Base-by-base conservation (phyloP, 2,797 vertebrate species). In the Holocentrus rufus region DNA sequence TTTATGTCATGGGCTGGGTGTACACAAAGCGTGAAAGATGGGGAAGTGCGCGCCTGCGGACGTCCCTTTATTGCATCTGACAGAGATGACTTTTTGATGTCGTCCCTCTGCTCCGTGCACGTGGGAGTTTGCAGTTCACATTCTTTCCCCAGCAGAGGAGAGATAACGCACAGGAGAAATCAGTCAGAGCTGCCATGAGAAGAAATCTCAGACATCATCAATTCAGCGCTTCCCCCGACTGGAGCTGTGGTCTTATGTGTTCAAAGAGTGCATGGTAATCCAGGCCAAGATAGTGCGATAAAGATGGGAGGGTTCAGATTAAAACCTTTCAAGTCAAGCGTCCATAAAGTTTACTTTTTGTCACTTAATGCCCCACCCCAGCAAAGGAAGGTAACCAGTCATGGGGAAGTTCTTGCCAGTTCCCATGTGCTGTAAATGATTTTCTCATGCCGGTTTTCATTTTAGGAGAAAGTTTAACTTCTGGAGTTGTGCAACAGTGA, bases 51-150 rank as follows among this genome's bases (percentile, higher is more conserved):
- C 79, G 65, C 74, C 75, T 65, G 87, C 73, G 82, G 85, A 87
- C 81, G 72, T 82, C 64, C 76, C 80, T 90, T 92, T 86, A 91
- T 90, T 87, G 82, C 86, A 68, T 89, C 88, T 90, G 91, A 92
- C 88, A 87, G 91, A 90, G 85, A 89, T 74, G 65, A 85, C 89
- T 90, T 88, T 91, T 87, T 91, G 91, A 91, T 90, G 88, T 88
- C 86, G 65, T 84, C 77, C 85, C 75, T 78, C 77, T 34, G 74
- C 27, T 56, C 46, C 62, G 82, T 23, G 69, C 76, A 63, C 61
- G 82, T 65, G 87, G 84, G 87, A 90, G 84, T 71, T 79, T 74
- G 83, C 80, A 88, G 87, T 88, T 88, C 83, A 82, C 80, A 80
- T 85, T 80, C 79, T 87, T 86, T 87, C 82, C 82, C 78, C 82